Conservation (phyloP, 1,140 invertebrate genomes). For the Diuraphis noxia region DNA sequence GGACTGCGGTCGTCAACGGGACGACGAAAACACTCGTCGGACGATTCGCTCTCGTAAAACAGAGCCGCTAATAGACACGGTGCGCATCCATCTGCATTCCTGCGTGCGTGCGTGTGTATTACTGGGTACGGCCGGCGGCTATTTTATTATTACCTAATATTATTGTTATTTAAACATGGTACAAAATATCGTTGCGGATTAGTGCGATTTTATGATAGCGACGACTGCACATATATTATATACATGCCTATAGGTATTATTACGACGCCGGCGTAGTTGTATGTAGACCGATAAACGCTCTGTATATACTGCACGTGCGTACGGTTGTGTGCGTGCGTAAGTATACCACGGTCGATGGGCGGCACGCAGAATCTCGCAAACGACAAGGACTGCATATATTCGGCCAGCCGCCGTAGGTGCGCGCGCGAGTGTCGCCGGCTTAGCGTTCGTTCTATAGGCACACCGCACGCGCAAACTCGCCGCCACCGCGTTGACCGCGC, state of each 20-base stretch:
- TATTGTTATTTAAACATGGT: background rate
- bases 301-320: background rate
- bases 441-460: background rate
- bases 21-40: background rate
- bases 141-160: too few species aligned
- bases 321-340: background rate
- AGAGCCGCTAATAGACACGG: background rate
- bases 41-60: background rate
- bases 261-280: background rate
- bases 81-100: background rate
- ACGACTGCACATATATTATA: background rate
- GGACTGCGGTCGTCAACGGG: background rate
- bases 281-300: background rate
- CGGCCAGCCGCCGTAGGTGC: background rate
- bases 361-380: slow-evolving; percentile 3
- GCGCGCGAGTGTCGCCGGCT: slow-evolving; percentile 19
- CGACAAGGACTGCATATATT: too few species aligned
- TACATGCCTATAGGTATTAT: too few species aligned
- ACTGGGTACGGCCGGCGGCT: background rate
- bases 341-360: slow-evolving; percentile 19
- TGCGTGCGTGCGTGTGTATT: background rate
- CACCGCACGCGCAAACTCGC: slow-evolving; percentile 41
- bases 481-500: background rate
- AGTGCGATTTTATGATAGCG: background rate
- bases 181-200: background rate